phyloP scores from a whole-genome alignment of 2,888 invertebrate species.

The Phengaris alcon region DNA sequence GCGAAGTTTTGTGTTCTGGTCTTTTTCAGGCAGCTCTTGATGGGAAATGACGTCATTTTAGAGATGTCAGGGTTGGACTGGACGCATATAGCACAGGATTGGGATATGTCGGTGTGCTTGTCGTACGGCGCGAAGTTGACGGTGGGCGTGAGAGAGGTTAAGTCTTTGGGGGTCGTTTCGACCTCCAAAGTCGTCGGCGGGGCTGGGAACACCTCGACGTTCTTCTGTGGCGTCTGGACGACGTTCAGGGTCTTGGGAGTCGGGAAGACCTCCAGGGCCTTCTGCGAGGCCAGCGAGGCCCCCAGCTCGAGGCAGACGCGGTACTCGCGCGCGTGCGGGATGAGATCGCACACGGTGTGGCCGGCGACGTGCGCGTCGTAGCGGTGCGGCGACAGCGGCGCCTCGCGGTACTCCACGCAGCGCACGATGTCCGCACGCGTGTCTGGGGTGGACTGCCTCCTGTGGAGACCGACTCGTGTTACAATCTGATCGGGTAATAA shows the following conservation, averaged over 20 bases:
- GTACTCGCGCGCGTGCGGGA: conserved; percentile 56
- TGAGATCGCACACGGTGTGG: conserved; percentile 66
- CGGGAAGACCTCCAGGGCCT: not conserved
- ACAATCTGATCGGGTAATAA: too few relatives aligned
- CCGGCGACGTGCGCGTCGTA: conserved; percentile 51
- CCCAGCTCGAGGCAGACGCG: conserved; percentile 80
- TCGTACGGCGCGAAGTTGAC: conserved; percentile 63
- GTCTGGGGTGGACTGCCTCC: conserved; percentile 60
- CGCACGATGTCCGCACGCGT: conserved; percentile 72
- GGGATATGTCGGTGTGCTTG: conserved; percentile 55
- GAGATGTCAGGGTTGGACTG: conserved; percentile 68
- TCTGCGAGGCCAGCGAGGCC: conserved; percentile 38
- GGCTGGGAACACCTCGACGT: not conserved
- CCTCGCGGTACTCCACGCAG: conserved; percentile 68
- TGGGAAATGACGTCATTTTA: conserved; percentile 60
- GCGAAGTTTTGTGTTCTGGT: conserved; percentile 49
- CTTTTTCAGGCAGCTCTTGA: conserved; percentile 73
- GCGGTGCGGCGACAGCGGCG: conserved; percentile 50
- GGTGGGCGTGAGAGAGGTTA: conserved; percentile 57
- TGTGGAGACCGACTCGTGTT: conserved; percentile 39
- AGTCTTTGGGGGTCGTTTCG: not conserved
- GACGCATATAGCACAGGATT: conserved; percentile 64
- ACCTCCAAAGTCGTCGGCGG: not conserved
- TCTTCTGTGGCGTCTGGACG: not conserved
- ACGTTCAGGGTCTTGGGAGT: not conserved